Evolutionary conservation across 2,113 vertebrate genomes (phyloP), one percentile per base, ranked within the genome.

Genomic region (Polypterus bichir): DNA sequence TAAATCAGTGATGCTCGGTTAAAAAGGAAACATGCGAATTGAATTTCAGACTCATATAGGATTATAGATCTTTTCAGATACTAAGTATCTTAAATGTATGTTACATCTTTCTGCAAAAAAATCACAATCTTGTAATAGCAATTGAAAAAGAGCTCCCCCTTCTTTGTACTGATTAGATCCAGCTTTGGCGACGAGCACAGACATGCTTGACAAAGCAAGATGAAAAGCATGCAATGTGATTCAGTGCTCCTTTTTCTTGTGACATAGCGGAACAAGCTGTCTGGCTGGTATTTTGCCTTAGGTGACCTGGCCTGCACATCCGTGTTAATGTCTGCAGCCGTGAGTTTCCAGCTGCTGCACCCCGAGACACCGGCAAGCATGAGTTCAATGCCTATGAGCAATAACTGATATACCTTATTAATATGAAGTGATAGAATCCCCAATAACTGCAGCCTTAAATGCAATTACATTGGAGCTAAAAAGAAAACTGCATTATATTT

Each of bases 301-400:
- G 56, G 56, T 58, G 56, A 45, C 56, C 56, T 58, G 56, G 56
- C 7, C 56, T 58, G 56, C 44, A 58, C 44, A 45, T 58, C 56
- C 8, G 44, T 45, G 56, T 27, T 58, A 7, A 7, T 58, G 56
- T 58, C 44, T 58, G 7, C 56, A 58, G 56, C 44, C 56, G 46
- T 58, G 44, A 45, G 44, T 58, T 58, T 45, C 44, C 56, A 58
- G 56, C 56, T 58, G 11, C 44, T 44, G 7, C 11, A 45, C 27
- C 56, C 56, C 46, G 56, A 7, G 56, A 44, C 56, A 7, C 5
- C 8, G 27, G 46, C 7, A 58, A 44, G 44, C 1, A 5, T 7
- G 56, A 58, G 27, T 45, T 45, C 8, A 6, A 58, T 44, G 46
- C 5, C 56, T 44, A 44, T 45, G 4, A 58, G 27, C 56, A 45